Conservation (phyloP, 2,113 vertebrate species). For the Rhea pennata region DNA sequence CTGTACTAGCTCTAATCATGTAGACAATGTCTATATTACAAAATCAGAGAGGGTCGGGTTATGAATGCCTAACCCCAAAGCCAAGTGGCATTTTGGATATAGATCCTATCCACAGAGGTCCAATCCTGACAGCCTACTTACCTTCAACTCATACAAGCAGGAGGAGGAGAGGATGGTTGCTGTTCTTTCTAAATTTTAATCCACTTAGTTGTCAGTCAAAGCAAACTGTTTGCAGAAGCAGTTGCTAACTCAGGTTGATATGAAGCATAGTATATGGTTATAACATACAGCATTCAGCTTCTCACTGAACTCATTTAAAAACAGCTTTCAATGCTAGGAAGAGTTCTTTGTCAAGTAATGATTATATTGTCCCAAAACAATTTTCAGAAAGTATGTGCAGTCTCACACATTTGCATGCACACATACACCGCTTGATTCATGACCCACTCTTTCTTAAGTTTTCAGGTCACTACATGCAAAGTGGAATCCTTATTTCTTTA, state of each 20-base stretch:
- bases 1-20: not conserved
- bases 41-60: not conserved
- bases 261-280: not conserved
- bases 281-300: not conserved
- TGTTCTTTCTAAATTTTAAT: not conserved
- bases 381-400: not conserved
- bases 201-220: not conserved
- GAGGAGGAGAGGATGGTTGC: not conserved
- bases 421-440: not conserved
- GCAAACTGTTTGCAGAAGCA: not conserved
- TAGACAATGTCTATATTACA: not conserved
- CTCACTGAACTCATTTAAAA: not conserved
- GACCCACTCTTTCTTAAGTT: not conserved
- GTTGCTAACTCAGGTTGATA: not conserved
- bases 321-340: not conserved
- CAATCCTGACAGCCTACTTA: not conserved
- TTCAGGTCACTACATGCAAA: slow-evolving; percentile 16
- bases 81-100: not conserved
- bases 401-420: accelerated
- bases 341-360: not conserved
- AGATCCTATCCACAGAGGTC: not conserved
- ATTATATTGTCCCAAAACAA: not conserved
- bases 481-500: slow-evolving; percentile 46
- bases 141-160: not conserved
- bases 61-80: not conserved